Evolutionary conservation across 2,888 invertebrate genomes (phyloP).

Genomic region (Callinectes sapidus): DNA sequence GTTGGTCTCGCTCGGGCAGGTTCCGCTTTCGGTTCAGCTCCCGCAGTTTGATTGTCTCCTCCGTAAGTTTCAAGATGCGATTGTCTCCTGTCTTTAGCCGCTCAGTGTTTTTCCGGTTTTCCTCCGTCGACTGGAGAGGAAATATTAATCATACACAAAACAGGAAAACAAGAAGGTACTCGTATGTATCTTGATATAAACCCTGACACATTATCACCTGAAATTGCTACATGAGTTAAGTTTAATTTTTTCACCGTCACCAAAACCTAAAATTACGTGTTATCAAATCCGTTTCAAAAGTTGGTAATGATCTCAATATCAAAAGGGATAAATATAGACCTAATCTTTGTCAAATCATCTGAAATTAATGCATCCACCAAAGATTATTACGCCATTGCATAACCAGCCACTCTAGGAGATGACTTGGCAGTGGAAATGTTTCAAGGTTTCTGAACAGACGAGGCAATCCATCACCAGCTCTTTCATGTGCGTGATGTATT

Average conservation of each 20-base stretch:
- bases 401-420: not conserved
- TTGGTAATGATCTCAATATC: not conserved
- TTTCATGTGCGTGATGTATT: not conserved
- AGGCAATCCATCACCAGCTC: not conserved
- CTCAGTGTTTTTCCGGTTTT: conserved; percentile 54
- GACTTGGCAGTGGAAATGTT: not conserved
- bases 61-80: conserved; percentile 54
- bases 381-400: not conserved
- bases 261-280: not conserved
- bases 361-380: not conserved
- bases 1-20: conserved; percentile 67
- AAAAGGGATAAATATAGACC: not conserved
- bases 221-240: not conserved
- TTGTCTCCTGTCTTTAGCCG: conserved; percentile 56
- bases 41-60: conserved; percentile 62
- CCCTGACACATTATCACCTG: not conserved
- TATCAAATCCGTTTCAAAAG: not conserved
- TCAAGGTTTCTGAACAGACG: not conserved
- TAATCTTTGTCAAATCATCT: not conserved
- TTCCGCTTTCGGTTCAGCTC: conserved; percentile 64
- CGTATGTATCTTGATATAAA: not conserved
- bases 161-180: not conserved
- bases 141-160: not conserved
- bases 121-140: conserved; percentile 60
- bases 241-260: not conserved